These are phyloP conservation scores for Lottia scabra DNA, from an alignment of 2,888 invertebrate genomes.

Conservation along the genomic window DNA sequence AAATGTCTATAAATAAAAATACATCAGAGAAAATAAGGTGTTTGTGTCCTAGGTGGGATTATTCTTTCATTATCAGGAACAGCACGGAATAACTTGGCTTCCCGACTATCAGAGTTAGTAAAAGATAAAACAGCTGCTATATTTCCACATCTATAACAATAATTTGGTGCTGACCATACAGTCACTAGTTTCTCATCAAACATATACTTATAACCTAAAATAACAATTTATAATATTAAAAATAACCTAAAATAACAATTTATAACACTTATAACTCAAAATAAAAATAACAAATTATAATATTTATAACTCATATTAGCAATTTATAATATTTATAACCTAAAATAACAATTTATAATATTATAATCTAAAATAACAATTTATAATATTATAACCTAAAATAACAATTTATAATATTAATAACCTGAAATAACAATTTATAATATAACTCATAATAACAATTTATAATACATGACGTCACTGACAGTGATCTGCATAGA, in stretches of 20 bases:
- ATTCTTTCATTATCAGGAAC: slow-evolving; percentile 95
- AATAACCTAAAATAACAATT: too few relatives aligned
- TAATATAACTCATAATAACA: slow-evolving; percentile 81
- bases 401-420: too few relatives aligned
- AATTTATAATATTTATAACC: slow-evolving; percentile 96
- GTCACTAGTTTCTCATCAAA: slow-evolving; percentile 97
- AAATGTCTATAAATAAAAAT: not conserved
- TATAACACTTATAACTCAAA: too few relatives aligned
- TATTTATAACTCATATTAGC: too few relatives aligned
- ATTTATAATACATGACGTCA: too few relatives aligned
- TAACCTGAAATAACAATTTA: too few relatives aligned
- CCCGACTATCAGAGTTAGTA: slow-evolving; percentile 78
- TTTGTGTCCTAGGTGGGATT: slow-evolving; percentile 90
- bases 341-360: slow-evolving; percentile 68
- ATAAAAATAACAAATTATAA: too few relatives aligned
- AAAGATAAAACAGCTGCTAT: slow-evolving; percentile 96
- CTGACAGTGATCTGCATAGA: too few relatives aligned
- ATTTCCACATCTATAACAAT: slow-evolving; percentile 99
- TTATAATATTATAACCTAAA: too few relatives aligned
- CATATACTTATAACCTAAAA: slow-evolving; percentile 94
- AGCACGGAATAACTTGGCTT: slow-evolving; percentile 88
- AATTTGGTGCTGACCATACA: slow-evolving; percentile 99
- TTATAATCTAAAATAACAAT: too few relatives aligned
- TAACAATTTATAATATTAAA: too few relatives aligned
- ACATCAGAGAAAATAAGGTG: slow-evolving; percentile 92